Percentiles rank a stretch among this genome's conserved stretches.
Evolutionary conservation across 2,113 vertebrate genomes (phyloP).

Genomic region (Pimephales promelas): DNA sequence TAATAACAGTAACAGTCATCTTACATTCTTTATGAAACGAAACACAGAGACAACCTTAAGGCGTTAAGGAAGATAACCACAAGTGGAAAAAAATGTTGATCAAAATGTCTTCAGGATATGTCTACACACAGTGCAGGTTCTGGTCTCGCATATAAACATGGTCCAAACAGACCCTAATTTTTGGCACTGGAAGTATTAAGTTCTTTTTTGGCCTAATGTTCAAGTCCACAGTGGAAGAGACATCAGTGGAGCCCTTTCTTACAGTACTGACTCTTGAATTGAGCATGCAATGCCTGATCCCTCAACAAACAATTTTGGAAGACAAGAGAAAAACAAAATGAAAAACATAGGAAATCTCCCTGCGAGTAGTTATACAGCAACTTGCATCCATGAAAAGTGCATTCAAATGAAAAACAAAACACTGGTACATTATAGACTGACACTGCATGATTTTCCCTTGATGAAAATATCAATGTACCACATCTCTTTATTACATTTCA

Average conservation of each 20-base stretch:
- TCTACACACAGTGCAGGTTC: conserved; percentile 51
- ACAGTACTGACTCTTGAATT: conserved; percentile 15
- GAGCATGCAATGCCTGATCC: conserved; percentile 32
- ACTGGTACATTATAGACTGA: conserved; percentile 48
- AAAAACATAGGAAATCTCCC: conserved; percentile 13
- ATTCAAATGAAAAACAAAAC: conserved; percentile 54
- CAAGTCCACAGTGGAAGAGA: conserved; percentile 24
- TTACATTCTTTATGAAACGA: neutral
- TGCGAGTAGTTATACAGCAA: conserved; percentile 59
- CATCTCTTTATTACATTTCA: conserved; percentile 6
- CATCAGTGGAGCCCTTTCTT: conserved; percentile 38
- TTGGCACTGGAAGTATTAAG: conserved; percentile 55
- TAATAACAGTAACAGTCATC: neutral
- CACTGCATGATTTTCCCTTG: conserved; percentile 29
- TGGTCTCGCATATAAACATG: neutral
- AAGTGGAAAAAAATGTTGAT: conserved; percentile 61
- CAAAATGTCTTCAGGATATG: conserved; percentile 49
- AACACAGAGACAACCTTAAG: neutral
- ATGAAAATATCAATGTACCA: conserved; percentile 30
- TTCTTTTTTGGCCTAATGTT: conserved; percentile 27
- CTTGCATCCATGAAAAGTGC: conserved; percentile 67
- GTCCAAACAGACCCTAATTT: neutral
- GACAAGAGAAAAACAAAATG: conserved; percentile 26
- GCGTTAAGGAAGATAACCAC: conserved; percentile 24
- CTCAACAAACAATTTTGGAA: conserved; percentile 37